Conservation (phyloP, 1,140 invertebrate genomes). For the Orius laevigatus region DNA sequence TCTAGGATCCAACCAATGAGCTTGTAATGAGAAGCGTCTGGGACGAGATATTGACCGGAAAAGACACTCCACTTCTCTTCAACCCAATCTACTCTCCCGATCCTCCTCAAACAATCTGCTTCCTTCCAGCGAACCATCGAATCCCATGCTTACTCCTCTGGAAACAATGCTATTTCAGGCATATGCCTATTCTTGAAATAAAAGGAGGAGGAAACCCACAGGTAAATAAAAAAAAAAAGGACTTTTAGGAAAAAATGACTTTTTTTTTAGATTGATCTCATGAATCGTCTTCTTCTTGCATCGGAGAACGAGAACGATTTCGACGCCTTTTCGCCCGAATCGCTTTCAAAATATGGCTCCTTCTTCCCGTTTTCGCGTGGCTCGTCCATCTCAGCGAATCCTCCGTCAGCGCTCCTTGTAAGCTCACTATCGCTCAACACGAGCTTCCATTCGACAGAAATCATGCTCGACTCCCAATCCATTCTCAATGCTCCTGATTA, state of each 20-base stretch:
- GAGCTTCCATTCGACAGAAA: constrained; percentile 26
- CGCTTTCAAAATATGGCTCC: constrained; percentile 19
- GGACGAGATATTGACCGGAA: constrained; percentile 67
- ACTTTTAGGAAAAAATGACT: no score
- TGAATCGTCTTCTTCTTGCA: constrained; percentile 9
- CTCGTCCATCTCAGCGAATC: constrained; percentile 15
- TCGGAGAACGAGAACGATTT: not conserved
- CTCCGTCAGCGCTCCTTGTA: constrained; percentile 17
- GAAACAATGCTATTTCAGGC: constrained; percentile 77
- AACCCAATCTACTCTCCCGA: constrained; percentile 49
- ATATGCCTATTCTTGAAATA: constrained; percentile 68
- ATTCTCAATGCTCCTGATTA: constrained; percentile 66
- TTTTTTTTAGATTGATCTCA: constrained; percentile 17
- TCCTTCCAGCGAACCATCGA: constrained; percentile 27
- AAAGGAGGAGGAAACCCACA: constrained; percentile 24
- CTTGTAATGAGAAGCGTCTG: constrained; percentile 56
- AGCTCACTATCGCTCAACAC: constrained; percentile 22
- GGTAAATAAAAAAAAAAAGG: constrained; percentile 16
- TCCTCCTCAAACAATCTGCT: constrained; percentile 21
- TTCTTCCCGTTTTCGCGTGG: constrained; percentile 22
- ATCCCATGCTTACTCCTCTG: constrained; percentile 56
- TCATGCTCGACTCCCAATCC: constrained; percentile 52
- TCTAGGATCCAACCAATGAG: constrained; percentile 32
- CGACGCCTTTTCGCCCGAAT: constrained; percentile 3
- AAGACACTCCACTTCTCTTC: constrained; percentile 56